These are phyloP conservation scores for Platycnemis pennipes DNA, from an alignment of 2,888 invertebrate species.

Conservation along the genomic window DNA sequence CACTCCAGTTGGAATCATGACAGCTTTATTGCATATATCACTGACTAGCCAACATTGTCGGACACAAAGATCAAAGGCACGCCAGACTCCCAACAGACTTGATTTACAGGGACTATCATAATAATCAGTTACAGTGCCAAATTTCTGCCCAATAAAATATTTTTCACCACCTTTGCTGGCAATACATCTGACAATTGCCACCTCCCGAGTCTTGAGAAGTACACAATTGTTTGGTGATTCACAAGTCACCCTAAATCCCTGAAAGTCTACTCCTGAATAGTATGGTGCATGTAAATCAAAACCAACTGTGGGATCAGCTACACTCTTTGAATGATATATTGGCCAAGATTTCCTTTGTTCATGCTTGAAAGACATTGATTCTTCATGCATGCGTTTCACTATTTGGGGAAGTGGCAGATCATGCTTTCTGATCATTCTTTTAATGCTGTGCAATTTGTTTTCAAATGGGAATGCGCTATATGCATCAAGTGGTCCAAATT, in stretches of 20 bases:
- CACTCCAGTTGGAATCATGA: not conserved
- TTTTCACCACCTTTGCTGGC: not conserved
- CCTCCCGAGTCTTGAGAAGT: not conserved
- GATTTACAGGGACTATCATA: not conserved
- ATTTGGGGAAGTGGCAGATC: not conserved
- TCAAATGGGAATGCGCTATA: slow-evolving; percentile 6
- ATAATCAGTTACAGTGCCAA: not conserved
- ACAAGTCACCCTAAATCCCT: not conserved
- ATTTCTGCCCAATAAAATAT: not conserved
- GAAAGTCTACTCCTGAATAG: not conserved
- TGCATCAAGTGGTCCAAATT: not conserved
- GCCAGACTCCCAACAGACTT: not conserved
- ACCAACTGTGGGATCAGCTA: not conserved
- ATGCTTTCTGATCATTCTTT: not conserved
- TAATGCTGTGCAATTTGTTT: not conserved
- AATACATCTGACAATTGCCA: not conserved
- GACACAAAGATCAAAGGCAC: not conserved
- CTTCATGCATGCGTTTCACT: not conserved
- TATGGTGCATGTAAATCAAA: not conserved
- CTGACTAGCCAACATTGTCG: not conserved
- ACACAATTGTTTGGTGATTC: not conserved
- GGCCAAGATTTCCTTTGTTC: not conserved
- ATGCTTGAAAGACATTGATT: not conserved
- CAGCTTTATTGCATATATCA: not conserved
- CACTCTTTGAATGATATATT: not conserved